Conservation (phyloP, 2,113 vertebrate genomes). For the Cavia porcellus region DNA sequence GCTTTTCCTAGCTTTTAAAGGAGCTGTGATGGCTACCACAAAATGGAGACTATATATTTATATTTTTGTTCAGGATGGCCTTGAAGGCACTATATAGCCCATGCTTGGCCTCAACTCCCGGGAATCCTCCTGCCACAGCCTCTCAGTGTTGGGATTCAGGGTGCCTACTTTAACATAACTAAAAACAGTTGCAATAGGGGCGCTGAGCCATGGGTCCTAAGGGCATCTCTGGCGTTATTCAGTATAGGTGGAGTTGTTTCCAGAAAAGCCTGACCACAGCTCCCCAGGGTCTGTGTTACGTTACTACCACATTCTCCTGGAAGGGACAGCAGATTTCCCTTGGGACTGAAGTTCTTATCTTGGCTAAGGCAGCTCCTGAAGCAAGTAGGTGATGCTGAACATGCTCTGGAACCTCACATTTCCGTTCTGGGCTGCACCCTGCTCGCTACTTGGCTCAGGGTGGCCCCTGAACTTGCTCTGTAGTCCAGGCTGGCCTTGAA, state of each 20-base stretch:
- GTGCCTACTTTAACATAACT: not conserved
- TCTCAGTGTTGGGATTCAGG: not conserved
- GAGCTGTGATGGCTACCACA: not conserved
- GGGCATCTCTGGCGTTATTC: not conserved
- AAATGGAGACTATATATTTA: not conserved
- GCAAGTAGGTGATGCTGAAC: not conserved
- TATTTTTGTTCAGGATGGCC: not conserved
- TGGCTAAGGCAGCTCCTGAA: not conserved
- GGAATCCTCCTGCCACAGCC: not conserved
- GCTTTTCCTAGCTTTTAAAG: not conserved
- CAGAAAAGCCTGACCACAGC: not conserved
- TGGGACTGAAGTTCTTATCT: not conserved
- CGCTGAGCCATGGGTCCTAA: not conserved
- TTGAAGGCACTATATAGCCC: not conserved
- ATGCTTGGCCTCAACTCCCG: not conserved
- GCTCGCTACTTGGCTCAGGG: not conserved
- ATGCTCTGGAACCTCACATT: not conserved
- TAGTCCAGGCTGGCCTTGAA: not conserved
- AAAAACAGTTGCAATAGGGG: not conserved
- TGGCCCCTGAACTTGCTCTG: not conserved
- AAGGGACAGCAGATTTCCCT: not conserved
- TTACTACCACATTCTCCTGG: not conserved
- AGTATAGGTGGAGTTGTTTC: not conserved
- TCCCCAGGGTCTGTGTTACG: not conserved
- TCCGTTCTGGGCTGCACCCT: not conserved